These are phyloP conservation scores for Dolichotis patagonum DNA, from an alignment of 2,113 vertebrate species.

Conservation along the genomic window DNA sequence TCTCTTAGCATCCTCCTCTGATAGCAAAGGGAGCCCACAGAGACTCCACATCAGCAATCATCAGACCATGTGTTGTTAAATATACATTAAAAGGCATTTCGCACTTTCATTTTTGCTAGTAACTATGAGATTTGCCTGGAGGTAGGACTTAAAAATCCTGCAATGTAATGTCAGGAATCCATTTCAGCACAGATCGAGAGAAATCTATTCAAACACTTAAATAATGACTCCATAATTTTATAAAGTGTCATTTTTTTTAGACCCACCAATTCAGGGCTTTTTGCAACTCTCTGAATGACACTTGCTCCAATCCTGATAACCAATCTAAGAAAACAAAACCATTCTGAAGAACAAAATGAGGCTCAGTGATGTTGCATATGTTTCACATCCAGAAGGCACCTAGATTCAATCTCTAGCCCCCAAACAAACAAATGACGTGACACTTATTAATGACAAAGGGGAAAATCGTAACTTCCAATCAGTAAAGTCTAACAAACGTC, in stretches of 20 bases:
- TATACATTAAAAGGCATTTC: slow-evolving; percentile 99
- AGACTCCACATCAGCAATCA: slow-evolving; percentile 97
- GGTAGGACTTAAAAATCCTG: slow-evolving; percentile 96
- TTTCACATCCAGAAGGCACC: no score
- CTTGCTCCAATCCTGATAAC: slow-evolving; percentile 61
- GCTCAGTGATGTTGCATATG: no score
- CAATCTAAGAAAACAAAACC: slow-evolving; percentile 36
- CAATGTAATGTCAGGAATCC: slow-evolving; percentile 91
- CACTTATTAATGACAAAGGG: neutral
- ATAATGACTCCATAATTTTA: slow-evolving; percentile 85
- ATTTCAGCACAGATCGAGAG: slow-evolving; percentile 83
- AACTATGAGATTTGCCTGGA: slow-evolving; percentile 95
- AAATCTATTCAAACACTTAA: slow-evolving; percentile 85
- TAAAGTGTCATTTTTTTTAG: slow-evolving; percentile 31
- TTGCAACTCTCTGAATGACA: slow-evolving; percentile 59
- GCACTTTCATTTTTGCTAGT: slow-evolving; percentile 97
- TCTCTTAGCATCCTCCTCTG: slow-evolving; percentile 85
- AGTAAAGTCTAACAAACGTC: slow-evolving; percentile 5
- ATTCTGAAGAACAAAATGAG: neutral
- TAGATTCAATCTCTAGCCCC: neutral
- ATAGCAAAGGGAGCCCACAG: slow-evolving; percentile 88
- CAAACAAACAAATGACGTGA: neutral
- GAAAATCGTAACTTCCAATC: neutral
- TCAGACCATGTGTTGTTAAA: slow-evolving; percentile 97
- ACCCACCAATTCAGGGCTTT: slow-evolving; percentile 64